Conservation (phyloP, 2,888 invertebrate species). For the Bhutanitis thaidina region DNA sequence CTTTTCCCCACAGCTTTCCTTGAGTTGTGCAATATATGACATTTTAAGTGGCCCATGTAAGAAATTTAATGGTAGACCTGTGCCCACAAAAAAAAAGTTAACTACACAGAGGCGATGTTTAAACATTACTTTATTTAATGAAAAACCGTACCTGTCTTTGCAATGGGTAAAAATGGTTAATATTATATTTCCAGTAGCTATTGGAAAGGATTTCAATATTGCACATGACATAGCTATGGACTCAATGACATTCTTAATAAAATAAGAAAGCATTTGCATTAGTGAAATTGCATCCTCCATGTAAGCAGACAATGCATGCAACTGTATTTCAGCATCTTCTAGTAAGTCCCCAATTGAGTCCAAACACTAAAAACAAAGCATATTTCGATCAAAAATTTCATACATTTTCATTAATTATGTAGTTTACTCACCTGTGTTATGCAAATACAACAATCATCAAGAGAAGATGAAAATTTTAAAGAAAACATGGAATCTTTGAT, state of each 20-base stretch:
- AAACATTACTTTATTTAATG: too few relatives aligned
- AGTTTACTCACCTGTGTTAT: conserved; percentile 43
- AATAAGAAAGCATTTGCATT: conserved; percentile 47
- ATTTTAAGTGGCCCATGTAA: too few relatives aligned
- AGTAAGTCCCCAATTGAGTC: conserved; percentile 37
- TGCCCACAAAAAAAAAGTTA: too few relatives aligned
- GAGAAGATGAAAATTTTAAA: conserved; percentile 34
- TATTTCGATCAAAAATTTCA: too few relatives aligned
- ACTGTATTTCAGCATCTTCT: conserved; percentile 30
- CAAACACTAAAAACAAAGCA: conserved; percentile 44
- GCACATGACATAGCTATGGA: conserved; percentile 41
- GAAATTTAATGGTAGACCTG: too few relatives aligned
- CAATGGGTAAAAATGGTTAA: conserved; percentile 67
- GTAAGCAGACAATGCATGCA: conserved; percentile 35
- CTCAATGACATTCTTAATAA: conserved; percentile 46
- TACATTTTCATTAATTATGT: too few relatives aligned
- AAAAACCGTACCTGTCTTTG: conserved; percentile 60
- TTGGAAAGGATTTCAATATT: conserved; percentile 47
- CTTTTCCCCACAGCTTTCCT: too few relatives aligned
- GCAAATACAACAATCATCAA: conserved; percentile 49
- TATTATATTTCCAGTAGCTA: conserved; percentile 52
- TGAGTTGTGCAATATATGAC: too few relatives aligned
- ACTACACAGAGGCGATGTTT: too few relatives aligned
- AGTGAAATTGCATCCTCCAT: conserved; percentile 46
- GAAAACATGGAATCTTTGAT: conserved; percentile 33